Percentiles rank a stretch among this genome's conserved stretches.
phyloP scores from a whole-genome alignment of 1,140 invertebrate species.

The Parapsyche elsis region DNA sequence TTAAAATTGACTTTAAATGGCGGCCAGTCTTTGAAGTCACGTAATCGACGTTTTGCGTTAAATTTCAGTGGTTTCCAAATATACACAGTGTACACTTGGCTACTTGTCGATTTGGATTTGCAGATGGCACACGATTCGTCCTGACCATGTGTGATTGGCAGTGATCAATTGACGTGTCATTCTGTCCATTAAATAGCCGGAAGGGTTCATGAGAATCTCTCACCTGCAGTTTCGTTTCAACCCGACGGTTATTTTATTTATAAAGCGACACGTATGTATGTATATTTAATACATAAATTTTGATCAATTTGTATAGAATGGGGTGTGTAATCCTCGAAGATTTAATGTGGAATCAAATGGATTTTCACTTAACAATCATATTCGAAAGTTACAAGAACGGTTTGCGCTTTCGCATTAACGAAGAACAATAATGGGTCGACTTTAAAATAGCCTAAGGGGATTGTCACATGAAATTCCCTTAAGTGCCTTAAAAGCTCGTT shows the following conservation, averaged over 20 bases:
- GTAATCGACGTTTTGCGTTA: neutral
- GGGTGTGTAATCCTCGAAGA: neutral
- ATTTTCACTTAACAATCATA: neutral
- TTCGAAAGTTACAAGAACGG: neutral
- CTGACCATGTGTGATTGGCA: neutral
- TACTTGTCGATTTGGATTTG: neutral
- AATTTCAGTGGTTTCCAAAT: neutral
- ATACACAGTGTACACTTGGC: neutral
- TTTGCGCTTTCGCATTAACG: conserved; percentile 6
- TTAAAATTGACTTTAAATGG: neutral
- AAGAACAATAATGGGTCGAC: conserved; percentile 12
- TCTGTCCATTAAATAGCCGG: neutral
- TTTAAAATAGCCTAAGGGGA: conserved; percentile 26
- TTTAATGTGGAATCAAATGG: neutral
- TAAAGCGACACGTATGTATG: neutral
- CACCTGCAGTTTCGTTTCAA: conserved; percentile 16
- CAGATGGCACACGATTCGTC: neutral
- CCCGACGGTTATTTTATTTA: neutral
- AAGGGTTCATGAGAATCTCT: neutral
- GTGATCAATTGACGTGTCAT: conserved; percentile 27
- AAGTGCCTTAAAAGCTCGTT: conserved; percentile 3
- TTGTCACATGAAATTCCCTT: conserved; percentile 19
- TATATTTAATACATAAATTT: neutral
- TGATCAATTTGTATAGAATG: neutral
- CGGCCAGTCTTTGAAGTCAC: conserved; percentile 13